Percentiles rank a stretch among this genome's conserved stretches.
phyloP scores from a whole-genome alignment of 1,140 invertebrate species.

The Megathymus violae region DNA sequence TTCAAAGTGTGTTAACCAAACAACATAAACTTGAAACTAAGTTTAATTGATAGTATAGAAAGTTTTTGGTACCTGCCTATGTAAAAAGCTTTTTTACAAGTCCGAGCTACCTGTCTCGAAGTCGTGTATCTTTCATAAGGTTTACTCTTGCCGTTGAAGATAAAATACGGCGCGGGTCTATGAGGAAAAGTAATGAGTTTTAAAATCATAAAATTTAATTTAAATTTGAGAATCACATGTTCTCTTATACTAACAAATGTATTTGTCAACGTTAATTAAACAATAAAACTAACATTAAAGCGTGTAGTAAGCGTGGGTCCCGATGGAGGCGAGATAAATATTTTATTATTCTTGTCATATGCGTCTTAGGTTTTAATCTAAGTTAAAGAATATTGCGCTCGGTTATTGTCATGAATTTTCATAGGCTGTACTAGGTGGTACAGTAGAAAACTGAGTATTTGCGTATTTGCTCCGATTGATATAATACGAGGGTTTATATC shows the following conservation, averaged over 20 bases:
- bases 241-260: neutral
- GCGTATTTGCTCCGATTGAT: too few relatives aligned
- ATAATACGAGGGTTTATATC: too few relatives aligned
- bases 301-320: neutral
- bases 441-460: too few relatives aligned
- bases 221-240: neutral
- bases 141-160: neutral
- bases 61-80: neutral
- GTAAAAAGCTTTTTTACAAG: neutral
- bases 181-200: neutral
- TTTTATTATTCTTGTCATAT: neutral
- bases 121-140: neutral
- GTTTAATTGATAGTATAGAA: too few relatives aligned
- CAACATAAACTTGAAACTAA: too few relatives aligned
- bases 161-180: neutral
- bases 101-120: neutral
- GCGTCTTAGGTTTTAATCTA: too few relatives aligned
- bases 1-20: too few relatives aligned
- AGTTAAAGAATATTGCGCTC: too few relatives aligned
- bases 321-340: neutral
- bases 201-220: neutral
- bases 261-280: neutral
- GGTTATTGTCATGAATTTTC: too few relatives aligned
- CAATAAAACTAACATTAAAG: neutral
- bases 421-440: too few relatives aligned